Conservation (phyloP, 2,888 invertebrate species). For the Stenichneumon culpator region DNA sequence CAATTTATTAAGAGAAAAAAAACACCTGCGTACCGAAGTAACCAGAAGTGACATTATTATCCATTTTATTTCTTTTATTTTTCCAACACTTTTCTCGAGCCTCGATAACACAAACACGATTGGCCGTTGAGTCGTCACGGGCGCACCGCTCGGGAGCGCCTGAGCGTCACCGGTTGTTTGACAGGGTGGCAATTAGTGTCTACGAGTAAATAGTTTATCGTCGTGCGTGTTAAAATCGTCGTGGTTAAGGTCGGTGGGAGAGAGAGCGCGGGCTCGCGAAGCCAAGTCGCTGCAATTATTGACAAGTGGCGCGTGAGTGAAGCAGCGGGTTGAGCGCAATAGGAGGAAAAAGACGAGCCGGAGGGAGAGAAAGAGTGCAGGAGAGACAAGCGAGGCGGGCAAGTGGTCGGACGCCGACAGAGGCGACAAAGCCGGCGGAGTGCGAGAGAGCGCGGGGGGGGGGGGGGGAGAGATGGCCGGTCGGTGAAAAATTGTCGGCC, state of each 20-base stretch:
- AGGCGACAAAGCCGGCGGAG: conserved; percentile 24
- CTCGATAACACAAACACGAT: conserved; percentile 10
- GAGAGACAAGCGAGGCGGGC: background rate
- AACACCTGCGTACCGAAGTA: background rate
- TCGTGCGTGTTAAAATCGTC: conserved; percentile 22
- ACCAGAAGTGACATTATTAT: background rate
- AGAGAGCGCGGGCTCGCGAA: background rate
- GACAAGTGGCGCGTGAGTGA: conserved; percentile 40
- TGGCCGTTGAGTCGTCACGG: background rate
- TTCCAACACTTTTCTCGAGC: background rate
- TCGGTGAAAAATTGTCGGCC: conserved; percentile 69
- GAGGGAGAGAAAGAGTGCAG: background rate
- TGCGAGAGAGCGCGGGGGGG: background rate
- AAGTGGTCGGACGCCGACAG: conserved; percentile 24
- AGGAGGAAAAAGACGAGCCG: background rate
- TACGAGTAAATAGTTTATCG: conserved; percentile 15
- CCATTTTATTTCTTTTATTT: background rate
- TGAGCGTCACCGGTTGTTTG: background rate
- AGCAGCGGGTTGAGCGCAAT: background rate
- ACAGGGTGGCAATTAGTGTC: conserved; percentile 12
- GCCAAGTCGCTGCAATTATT: conserved; percentile 38
- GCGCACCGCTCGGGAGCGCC: background rate
- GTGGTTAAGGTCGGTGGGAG: background rate
- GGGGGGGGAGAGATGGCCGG: conserved; percentile 1
- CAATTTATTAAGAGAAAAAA: background rate